Evolutionary conservation across 2,888 invertebrate genomes (phyloP).

Genomic region (Ischnus inquisitorius): DNA sequence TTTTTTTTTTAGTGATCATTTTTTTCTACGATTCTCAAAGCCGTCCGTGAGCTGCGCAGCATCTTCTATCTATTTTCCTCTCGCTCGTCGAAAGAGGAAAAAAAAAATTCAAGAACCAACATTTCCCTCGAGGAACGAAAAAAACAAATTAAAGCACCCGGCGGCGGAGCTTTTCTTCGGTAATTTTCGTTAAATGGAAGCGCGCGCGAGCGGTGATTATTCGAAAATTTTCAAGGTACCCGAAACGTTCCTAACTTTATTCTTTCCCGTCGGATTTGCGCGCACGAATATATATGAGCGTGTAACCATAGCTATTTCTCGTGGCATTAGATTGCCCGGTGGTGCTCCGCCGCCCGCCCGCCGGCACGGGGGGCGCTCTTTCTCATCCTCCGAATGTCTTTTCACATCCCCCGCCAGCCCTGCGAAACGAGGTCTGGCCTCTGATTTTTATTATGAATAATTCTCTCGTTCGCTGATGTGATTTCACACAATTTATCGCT

Average conservation of each 20-base stretch:
- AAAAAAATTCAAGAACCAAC: constrained; percentile 7
- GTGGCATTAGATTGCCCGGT: constrained; percentile 9
- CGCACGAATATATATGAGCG: background rate
- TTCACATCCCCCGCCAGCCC: background rate
- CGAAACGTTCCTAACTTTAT: background rate
- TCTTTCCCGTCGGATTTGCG: background rate
- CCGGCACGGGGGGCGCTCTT: background rate
- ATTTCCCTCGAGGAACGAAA: background rate
- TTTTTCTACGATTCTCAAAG: constrained; percentile 11
- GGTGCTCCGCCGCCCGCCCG: background rate
- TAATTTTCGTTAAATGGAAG: constrained; percentile 49
- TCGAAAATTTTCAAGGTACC: constrained; percentile 59
- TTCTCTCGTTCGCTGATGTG: constrained; percentile 54
- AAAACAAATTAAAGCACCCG: constrained; percentile 19
- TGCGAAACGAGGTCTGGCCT: constrained; percentile 50
- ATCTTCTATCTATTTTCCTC: constrained; percentile 16
- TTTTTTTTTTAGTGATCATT: background rate
- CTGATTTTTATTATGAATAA: constrained; percentile 61
- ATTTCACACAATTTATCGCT: constrained; percentile 61
- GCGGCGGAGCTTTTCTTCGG: constrained; percentile 36
- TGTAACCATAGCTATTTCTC: background rate
- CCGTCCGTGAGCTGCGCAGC: background rate
- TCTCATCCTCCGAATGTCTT: constrained; percentile 16
- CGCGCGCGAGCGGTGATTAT: constrained; percentile 58
- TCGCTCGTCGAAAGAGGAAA: constrained; percentile 31